Evolutionary conservation across 2,113 vertebrate species (phyloP).

Genomic region (Channa argus): DNA sequence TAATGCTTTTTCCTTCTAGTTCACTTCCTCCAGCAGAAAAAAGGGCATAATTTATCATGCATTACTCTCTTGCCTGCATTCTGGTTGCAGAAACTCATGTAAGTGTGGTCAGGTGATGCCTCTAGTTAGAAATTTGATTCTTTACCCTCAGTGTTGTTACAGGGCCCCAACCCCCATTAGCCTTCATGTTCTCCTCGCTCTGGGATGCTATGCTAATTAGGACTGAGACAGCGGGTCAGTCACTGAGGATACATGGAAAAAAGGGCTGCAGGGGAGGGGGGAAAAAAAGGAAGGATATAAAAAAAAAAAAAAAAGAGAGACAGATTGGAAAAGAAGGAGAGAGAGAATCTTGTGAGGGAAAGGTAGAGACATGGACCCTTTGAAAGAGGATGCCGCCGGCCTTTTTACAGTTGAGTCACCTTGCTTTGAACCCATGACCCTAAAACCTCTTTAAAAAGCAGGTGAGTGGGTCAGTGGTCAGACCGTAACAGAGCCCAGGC

Average conservation of each 20-base stretch:
- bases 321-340: conserved; percentile 22
- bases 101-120: conserved; percentile 71
- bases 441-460: conserved; percentile 79
- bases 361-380: conserved; percentile 72
- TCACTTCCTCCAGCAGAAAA: conserved; percentile 48
- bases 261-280: conserved; percentile 9
- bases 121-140: conserved; percentile 69
- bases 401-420: conserved; percentile 80
- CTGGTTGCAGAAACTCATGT: conserved; percentile 53
- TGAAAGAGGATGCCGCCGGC: conserved; percentile 78
- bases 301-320: conserved; percentile 44
- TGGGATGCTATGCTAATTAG: conserved; percentile 83
- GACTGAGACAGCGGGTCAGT: conserved; percentile 64
- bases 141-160: conserved; percentile 63
- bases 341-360: conserved; percentile 53
- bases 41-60: conserved; percentile 65
- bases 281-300: conserved; percentile 17
- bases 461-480: conserved; percentile 81
- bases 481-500: conserved; percentile 73
- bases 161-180: conserved; percentile 71
- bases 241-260: conserved; percentile 63
- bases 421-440: conserved; percentile 83
- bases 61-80: conserved; percentile 51
- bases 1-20: conserved; percentile 40
- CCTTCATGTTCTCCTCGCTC: conserved; percentile 76